Conservation (phyloP, 2,113 vertebrate genomes). For the Lipotes vexillifer region DNA sequence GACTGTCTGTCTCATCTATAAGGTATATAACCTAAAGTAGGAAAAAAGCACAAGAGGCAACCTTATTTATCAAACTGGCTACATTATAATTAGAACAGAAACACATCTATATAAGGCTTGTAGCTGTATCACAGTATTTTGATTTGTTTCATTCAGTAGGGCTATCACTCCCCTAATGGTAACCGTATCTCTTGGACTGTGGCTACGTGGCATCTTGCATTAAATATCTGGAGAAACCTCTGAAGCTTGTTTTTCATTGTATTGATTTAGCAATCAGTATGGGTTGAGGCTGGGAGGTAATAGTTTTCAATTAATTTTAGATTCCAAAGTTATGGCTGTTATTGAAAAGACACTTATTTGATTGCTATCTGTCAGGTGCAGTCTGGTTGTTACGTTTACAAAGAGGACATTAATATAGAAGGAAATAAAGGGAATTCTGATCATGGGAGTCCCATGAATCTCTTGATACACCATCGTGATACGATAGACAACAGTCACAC, state of each 20-base stretch:
- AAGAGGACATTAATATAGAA: not conserved
- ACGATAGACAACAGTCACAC: not conserved
- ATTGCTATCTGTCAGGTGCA: not conserved
- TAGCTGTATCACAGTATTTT: not conserved
- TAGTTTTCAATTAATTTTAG: not conserved
- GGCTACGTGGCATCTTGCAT: not conserved
- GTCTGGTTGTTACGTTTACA: not conserved
- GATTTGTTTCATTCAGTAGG: not conserved
- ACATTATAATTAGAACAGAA: not conserved
- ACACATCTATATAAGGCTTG: not conserved
- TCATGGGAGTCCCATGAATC: not conserved
- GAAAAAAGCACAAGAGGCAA: not conserved
- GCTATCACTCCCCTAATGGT: not conserved
- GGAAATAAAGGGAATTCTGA: not conserved
- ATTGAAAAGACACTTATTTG: not conserved
- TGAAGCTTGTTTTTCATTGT: constrained; percentile 38
- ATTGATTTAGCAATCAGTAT: not conserved
- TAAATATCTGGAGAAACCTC: constrained; percentile 41
- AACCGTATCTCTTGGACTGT: constrained; percentile 5
- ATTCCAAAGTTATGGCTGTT: not conserved
- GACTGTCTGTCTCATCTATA: constrained; percentile 31
- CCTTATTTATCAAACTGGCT: constrained; percentile 17
- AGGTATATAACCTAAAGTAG: constrained; percentile 27
- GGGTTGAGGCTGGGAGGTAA: not conserved
- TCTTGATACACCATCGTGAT: not conserved